Conservation (phyloP, 2,797 vertebrate genomes). For the Ciconia nigra region DNA sequence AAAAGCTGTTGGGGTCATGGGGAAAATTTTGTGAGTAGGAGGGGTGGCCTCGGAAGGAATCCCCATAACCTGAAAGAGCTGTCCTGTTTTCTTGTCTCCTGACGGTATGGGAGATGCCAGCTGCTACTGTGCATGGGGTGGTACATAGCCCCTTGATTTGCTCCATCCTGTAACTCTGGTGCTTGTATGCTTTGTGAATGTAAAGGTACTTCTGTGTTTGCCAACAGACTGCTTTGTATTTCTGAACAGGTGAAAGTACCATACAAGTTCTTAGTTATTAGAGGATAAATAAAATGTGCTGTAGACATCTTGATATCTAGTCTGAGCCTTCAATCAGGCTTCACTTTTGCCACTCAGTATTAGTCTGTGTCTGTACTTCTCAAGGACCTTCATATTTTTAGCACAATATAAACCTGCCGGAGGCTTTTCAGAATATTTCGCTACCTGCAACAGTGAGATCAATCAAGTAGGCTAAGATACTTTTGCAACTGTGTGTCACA, state of each 20-base stretch:
- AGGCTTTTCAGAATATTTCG: background rate
- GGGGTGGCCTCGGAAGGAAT: rapidly evolving
- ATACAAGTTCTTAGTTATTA: background rate
- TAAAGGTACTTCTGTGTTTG: background rate
- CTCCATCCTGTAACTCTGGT: background rate
- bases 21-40: background rate
- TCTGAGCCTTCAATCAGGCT: background rate
- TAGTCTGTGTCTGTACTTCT: background rate
- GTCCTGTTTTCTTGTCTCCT: background rate
- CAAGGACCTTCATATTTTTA: background rate
- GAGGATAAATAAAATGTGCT: background rate
- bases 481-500: background rate
- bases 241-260: background rate
- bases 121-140: background rate
- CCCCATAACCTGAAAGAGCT: background rate
- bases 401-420: background rate
- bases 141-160: background rate
- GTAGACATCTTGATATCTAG: background rate
- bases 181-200: background rate
- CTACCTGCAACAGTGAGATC: background rate
- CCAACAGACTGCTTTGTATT: background rate
- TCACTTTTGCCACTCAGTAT: background rate
- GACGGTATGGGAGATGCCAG: rapidly evolving
- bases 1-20: rapidly evolving
- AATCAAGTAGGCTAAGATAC: background rate